A percentile compares a stretch with the other conserved stretches of the same genome.
These are phyloP conservation scores for Tenthredo mesomela DNA, from an alignment of 2,888 invertebrate genomes.

Conservation along the genomic window DNA sequence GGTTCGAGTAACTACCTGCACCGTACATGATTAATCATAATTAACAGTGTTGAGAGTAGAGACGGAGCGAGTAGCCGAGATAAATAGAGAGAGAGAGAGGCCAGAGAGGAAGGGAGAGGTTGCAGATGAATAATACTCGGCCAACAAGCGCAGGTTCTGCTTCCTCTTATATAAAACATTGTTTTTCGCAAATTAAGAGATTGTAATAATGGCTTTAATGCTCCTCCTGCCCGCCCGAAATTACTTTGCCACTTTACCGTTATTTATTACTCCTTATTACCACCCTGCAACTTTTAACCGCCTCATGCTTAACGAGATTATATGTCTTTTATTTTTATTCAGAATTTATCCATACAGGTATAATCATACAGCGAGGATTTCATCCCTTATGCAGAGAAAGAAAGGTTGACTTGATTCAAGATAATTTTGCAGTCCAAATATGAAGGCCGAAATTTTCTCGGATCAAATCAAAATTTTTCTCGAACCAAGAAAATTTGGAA, in stretches of 20 bases:
- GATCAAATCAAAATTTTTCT: too few species aligned
- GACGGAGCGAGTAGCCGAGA: not conserved
- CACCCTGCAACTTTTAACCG: conserved; percentile 46
- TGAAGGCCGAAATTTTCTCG: too few species aligned
- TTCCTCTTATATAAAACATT: conserved; percentile 34
- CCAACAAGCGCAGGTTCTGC: conserved; percentile 47
- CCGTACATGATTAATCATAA: conserved; percentile 74
- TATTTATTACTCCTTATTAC: conserved; percentile 74
- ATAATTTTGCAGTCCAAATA: too few species aligned
- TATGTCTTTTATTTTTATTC: conserved; percentile 23
- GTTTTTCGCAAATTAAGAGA: conserved; percentile 75
- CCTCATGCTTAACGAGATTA: conserved; percentile 1
- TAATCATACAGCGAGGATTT: not conserved
- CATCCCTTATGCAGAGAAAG: too few species aligned
- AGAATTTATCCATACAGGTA: not conserved
- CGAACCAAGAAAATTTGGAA: too few species aligned
- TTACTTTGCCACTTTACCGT: conserved; percentile 74
- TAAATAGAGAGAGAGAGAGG: not conserved
- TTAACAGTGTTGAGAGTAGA: conserved; percentile 67
- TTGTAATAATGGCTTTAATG: conserved; percentile 75
- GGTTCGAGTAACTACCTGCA: conserved; percentile 66
- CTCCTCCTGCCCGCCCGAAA: conserved; percentile 66
- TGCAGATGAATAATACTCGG: conserved; percentile 52
- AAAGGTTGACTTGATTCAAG: too few species aligned
- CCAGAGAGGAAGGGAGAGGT: not conserved